A percentile compares a stretch with the other conserved stretches of the same genome.
Conservation (phyloP, 2,797 vertebrate genomes). For the Delichon dasypus region DNA sequence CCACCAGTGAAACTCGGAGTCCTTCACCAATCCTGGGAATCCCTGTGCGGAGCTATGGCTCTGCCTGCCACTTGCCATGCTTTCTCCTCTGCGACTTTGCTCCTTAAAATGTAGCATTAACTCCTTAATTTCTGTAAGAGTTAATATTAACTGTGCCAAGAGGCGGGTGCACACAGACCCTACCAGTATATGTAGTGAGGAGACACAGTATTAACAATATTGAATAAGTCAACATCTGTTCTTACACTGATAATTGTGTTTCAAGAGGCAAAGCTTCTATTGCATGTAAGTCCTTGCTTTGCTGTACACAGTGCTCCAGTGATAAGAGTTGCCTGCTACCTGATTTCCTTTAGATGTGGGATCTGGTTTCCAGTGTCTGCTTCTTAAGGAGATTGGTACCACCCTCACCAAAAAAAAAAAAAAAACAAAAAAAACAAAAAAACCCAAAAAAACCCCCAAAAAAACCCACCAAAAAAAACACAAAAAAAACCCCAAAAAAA, state of each 20-base stretch:
- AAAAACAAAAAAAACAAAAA: too few species aligned
- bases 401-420: background rate
- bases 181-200: background rate
- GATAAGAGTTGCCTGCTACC: background rate
- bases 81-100: background rate
- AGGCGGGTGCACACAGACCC: background rate
- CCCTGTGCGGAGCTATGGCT: accelerated
- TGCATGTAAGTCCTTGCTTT: background rate
- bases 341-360: background rate
- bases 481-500: background rate
- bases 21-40: background rate
- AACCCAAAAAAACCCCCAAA: too few species aligned
- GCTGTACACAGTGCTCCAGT: accelerated
- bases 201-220: background rate
- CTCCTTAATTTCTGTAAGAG: background rate
- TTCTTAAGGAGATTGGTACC: background rate
- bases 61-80: background rate
- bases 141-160: background rate
- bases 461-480: too few species aligned
- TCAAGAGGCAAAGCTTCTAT: background rate
- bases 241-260: background rate
- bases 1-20: background rate
- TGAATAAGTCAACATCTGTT: background rate
- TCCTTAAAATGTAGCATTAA: background rate
- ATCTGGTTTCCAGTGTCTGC: background rate